Evolutionary conservation across 2,797 vertebrate genomes (phyloP), one percentile per base, ranked within the genome.

Genomic region (Leuciscus waleckii): DNA sequence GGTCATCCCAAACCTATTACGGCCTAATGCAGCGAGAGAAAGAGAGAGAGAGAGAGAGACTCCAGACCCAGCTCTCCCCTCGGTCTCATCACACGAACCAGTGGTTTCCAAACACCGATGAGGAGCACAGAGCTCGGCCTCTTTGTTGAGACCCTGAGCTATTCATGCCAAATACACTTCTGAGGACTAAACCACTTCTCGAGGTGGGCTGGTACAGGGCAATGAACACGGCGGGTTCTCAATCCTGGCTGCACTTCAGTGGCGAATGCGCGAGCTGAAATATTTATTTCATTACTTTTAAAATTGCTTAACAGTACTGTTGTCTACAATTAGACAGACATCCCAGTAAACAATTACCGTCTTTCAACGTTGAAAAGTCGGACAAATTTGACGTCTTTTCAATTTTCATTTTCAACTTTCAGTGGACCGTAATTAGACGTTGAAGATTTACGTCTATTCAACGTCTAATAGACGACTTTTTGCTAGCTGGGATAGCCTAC

Each of bases 1-100:
- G 95, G 93, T 97, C 96, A 95, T 97, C 96, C 95, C 95, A 95
- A 95, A 94, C 94, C 95, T 95, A 96, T 96, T 96, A 96, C 93
- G 78, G 90, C 95, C 92, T 94, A 95, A 95, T 95, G 91, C 94
- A 93, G 87, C 70, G 92, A 90, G 93, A 92, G 86, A 90, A 93
- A 91, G 87, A 88, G 92, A 90, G 93, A 92, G 86, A 90, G 93
- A 91, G 87, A 89, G 92, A 90, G 93, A 92, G 86, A 90, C 89
- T 89, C 90, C 85, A 65, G 84, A 73, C 58, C 65, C 89, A 89
- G 90, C 89, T 86, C 89, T 91, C 90, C 90, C 88, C 86, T 91
- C 80, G 26, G 70, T 91, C 93, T 95, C 91, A 87, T 83, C 92
- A 86, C 86, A 91, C 85, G 92, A 94, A 93, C 88, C 91, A 88